Conservation (phyloP, 2,797 vertebrate genomes). For the Oceanodroma leucorhoa region DNA sequence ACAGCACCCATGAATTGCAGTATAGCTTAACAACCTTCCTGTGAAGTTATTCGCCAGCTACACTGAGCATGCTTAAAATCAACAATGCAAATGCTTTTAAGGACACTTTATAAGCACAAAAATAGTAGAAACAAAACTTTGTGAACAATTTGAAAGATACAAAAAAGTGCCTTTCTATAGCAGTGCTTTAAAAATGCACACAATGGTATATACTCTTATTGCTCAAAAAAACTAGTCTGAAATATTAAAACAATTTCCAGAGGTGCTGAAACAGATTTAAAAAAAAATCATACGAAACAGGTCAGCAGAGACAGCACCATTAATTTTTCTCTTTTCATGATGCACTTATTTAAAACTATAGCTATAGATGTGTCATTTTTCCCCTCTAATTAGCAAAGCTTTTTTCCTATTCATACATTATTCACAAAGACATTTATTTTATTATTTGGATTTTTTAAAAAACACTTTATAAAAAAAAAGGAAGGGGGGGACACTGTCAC, state of each 20-base stretch:
- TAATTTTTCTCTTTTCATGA: background rate
- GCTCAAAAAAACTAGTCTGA: constrained; percentile 64
- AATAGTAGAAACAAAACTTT: constrained; percentile 54
- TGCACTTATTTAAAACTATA: background rate
- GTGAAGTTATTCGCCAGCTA: background rate
- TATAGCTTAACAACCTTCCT: background rate
- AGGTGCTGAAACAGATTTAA: constrained; percentile 21
- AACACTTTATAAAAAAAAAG: background rate
- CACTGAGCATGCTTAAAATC: constrained; percentile 19
- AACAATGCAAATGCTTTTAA: constrained; percentile 60
- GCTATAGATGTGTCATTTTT: constrained; percentile 8
- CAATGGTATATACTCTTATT: constrained; percentile 60
- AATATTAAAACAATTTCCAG: constrained; percentile 30
- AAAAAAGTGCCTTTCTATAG: constrained; percentile 65
- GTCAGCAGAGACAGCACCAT: constrained; percentile 56
- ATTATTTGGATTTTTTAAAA: background rate
- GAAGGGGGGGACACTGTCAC: background rate
- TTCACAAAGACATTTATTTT: constrained; percentile 32
- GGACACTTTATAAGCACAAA: constrained; percentile 69
- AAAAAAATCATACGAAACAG: constrained; percentile 12
- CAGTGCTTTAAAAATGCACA: constrained; percentile 70
- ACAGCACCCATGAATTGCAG: constrained; percentile 32
- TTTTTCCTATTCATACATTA: constrained; percentile 42
- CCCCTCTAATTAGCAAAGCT: background rate
- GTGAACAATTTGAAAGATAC: constrained; percentile 58